phyloP scores from a whole-genome alignment of 2,888 invertebrate genomes.

The Beris chalybata region DNA sequence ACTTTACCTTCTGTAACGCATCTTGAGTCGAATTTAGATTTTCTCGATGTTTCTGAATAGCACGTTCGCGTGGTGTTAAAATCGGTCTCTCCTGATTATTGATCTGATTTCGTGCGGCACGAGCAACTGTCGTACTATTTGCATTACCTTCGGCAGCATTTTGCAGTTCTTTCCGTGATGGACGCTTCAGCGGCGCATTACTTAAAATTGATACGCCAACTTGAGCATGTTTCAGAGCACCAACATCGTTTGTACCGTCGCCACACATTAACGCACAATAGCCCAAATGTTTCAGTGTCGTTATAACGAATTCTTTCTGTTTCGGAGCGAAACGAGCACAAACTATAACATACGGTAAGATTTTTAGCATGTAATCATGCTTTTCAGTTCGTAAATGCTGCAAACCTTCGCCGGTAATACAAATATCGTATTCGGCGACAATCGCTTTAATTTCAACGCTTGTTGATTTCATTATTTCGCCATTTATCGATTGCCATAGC shows the following conservation, averaged over 20 bases:
- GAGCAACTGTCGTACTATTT: constrained; percentile 23
- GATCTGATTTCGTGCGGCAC: constrained; percentile 34
- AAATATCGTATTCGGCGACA: constrained; percentile 79
- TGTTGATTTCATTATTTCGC: constrained; percentile 53
- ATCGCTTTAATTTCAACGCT: constrained; percentile 59
- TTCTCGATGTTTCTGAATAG: constrained; percentile 50
- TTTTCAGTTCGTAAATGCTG: constrained; percentile 68
- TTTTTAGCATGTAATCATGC: constrained; percentile 64
- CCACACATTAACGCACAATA: constrained; percentile 97
- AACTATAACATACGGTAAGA: constrained; percentile 86
- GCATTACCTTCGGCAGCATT: constrained; percentile 25
- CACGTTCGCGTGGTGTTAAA: constrained; percentile 50
- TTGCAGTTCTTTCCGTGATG: constrained; percentile 43
- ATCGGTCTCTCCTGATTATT: constrained; percentile 43
- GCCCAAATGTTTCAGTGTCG: constrained; percentile 80
- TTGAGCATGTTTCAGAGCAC: constrained; percentile 97
- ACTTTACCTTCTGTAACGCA: constrained; percentile 45
- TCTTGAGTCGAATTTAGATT: constrained; percentile 50
- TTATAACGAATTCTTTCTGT: constrained; percentile 95
- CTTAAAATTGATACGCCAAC: constrained; percentile 91
- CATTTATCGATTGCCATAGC: constrained; percentile 80
- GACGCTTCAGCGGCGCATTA: constrained; percentile 69
- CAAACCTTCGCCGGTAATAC: constrained; percentile 92
- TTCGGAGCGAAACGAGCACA: constrained; percentile 98
- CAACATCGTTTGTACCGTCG: constrained; percentile 99